phyloP scores from a whole-genome alignment of 1,140 invertebrate species.

The Scylla paramamosain region DNA sequence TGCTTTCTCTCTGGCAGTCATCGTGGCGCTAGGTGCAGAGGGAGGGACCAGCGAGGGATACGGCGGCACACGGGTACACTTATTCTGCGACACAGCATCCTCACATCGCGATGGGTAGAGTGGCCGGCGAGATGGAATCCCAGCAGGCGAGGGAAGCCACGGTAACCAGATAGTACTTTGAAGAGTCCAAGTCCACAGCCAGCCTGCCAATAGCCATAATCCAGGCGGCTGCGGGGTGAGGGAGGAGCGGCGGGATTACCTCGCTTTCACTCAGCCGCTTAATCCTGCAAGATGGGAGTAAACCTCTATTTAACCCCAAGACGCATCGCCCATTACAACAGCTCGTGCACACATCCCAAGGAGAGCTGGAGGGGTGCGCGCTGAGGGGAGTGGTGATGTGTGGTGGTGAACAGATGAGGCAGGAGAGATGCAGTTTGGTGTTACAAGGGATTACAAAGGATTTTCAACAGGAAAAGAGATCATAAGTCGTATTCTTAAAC shows the following conservation, averaged over 20 bases:
- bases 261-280: neutral
- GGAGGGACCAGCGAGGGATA: neutral
- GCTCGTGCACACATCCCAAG: neutral
- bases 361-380: neutral
- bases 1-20: constrained; percentile 48
- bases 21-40: neutral
- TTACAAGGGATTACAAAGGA: no score
- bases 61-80: neutral
- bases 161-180: neutral
- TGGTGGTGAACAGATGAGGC: no score
- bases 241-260: neutral
- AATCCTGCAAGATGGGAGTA: neutral
- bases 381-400: no score
- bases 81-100: neutral
- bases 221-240: neutral
- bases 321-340: neutral
- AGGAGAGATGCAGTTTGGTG: no score
- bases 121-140: neutral
- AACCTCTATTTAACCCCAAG: neutral
- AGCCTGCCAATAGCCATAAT: neutral
- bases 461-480: no score
- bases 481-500: no score
- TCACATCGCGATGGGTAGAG: neutral
- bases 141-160: neutral
- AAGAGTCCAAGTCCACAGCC: neutral